Conservation (phyloP, 1,140 invertebrate genomes). For the Danaus plexippus region DNA sequence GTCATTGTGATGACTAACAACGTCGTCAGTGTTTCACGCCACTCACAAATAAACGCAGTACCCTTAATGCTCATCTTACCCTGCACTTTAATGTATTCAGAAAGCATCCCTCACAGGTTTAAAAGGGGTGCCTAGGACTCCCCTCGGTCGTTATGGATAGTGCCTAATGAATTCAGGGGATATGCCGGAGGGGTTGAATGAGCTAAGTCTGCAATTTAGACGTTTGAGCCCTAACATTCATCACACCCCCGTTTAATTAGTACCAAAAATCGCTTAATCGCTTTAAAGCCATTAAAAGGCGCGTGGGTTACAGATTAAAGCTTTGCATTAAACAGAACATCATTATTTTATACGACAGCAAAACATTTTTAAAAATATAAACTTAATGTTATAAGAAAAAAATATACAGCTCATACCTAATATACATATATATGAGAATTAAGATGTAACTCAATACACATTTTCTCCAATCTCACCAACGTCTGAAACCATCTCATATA, state of each 20-base stretch:
- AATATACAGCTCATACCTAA: too few species aligned
- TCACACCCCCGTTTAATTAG: slow-evolving; percentile 33
- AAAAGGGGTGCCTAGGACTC: slow-evolving; percentile 30
- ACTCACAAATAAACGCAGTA: slow-evolving; percentile 23
- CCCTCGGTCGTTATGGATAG: slow-evolving; percentile 30
- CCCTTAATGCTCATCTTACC: slow-evolving; percentile 21
- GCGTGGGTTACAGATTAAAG: too few species aligned
- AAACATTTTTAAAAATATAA: too few species aligned
- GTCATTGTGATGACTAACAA: too few species aligned
- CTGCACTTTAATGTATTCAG: slow-evolving; percentile 28
- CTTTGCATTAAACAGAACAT: too few species aligned
- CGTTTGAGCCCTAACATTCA: slow-evolving; percentile 32
- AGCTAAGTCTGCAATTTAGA: slow-evolving; percentile 37
- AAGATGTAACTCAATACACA: too few species aligned
- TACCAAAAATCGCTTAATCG: slow-evolving; percentile 23
- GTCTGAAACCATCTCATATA: too few species aligned
- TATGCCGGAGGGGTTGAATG: slow-evolving; percentile 25
- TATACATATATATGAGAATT: too few species aligned
- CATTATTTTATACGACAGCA: too few species aligned
- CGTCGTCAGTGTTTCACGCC: slow-evolving; percentile 4
- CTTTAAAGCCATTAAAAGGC: neutral
- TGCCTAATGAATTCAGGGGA: slow-evolving; percentile 40
- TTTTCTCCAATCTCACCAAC: too few species aligned
- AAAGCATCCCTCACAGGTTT: slow-evolving; percentile 22
- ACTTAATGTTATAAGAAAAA: too few species aligned